Evolutionary conservation across 2,888 invertebrate genomes (phyloP).

Genomic region (Microplitis deprimator): DNA sequence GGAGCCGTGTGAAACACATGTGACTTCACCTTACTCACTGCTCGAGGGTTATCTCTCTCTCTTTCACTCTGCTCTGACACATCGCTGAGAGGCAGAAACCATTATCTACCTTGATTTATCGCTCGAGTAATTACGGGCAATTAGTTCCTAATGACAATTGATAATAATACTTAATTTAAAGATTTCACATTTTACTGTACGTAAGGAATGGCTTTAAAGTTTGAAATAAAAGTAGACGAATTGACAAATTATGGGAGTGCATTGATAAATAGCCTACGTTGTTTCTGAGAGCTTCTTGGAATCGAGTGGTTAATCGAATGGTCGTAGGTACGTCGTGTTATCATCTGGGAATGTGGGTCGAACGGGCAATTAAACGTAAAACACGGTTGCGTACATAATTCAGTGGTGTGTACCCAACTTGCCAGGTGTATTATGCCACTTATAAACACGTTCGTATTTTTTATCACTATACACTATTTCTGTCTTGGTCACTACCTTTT

Average conservation of each 20-base stretch:
- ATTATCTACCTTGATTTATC: constrained; percentile 61
- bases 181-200: background rate
- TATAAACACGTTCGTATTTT: background rate
- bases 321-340: constrained; percentile 42
- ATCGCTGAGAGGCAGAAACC: constrained; percentile 49
- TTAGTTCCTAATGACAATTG: constrained; percentile 61
- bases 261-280: background rate
- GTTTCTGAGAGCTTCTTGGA: background rate
- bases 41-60: constrained; percentile 19
- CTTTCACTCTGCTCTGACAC: constrained; percentile 24
- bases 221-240: too few species aligned
- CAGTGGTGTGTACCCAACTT: constrained; percentile 46
- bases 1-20: constrained; percentile 31
- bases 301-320: constrained; percentile 15
- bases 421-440: constrained; percentile 40
- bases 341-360: constrained; percentile 53
- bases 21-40: constrained; percentile 38
- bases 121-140: constrained; percentile 59
- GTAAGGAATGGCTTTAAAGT: too few species aligned
- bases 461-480: background rate
- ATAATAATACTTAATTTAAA: constrained; percentile 54
- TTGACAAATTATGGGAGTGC: background rate
- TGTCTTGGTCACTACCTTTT: background rate
- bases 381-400: constrained; percentile 50
- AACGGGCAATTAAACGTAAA: constrained; percentile 51